Evolutionary conservation across 30 jellyfish, hydroid and myxozoan species (phyloP).

Genomic region (Sanderia malayensis): DNA sequence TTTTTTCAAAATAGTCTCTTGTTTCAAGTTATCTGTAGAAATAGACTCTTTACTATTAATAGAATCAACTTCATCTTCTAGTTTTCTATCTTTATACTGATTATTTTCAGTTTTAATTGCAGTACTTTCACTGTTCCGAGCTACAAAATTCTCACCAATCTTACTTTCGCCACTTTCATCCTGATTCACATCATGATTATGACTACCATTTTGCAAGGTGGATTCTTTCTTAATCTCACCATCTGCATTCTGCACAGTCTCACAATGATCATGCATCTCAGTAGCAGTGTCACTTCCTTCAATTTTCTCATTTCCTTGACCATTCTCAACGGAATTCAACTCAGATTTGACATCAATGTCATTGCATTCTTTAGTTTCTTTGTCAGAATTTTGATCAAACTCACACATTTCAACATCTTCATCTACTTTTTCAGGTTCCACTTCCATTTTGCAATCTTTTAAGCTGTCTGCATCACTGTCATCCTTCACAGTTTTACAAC

Average conservation of each 20-base stretch:
- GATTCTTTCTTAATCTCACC: background rate
- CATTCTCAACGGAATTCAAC: background rate
- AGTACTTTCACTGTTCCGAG: background rate
- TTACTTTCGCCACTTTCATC: background rate
- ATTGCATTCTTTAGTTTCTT: too few relatives aligned
- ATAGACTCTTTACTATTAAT: background rate
- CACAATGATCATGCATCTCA: background rate
- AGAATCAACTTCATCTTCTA: too few relatives aligned
- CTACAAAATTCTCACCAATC: background rate
- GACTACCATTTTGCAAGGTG: background rate
- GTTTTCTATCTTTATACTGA: background rate
- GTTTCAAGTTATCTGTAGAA: slow-evolving; percentile 19
- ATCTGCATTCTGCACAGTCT: background rate
- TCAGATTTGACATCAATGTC: too few relatives aligned
- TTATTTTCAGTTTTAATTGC: background rate
- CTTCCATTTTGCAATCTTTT: background rate
- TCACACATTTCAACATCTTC: background rate
- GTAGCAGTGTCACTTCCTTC: background rate
- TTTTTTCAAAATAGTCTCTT: slow-evolving; percentile 48
- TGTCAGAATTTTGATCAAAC: background rate
- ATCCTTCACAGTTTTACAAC: too few relatives aligned
- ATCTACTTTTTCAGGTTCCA: background rate
- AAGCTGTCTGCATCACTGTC: too few relatives aligned
- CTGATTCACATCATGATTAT: background rate
- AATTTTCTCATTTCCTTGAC: background rate